phyloP scores from a whole-genome alignment of 2,888 invertebrate genomes.

The Cancer borealis region DNA sequence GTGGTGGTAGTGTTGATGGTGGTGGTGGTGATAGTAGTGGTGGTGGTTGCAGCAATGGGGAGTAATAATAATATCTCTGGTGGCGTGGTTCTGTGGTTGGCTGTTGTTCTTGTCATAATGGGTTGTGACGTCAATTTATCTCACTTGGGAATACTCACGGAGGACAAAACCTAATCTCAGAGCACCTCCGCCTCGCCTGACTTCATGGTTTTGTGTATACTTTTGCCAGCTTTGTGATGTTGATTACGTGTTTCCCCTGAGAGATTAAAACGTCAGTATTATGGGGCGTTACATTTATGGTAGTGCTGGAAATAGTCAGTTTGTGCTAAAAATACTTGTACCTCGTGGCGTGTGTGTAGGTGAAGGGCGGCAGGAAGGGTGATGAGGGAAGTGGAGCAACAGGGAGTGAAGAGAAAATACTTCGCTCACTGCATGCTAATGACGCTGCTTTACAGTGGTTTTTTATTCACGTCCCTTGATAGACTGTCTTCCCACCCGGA shows the following conservation, averaged over 20 bases:
- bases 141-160: neutral
- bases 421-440: neutral
- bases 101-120: conserved; percentile 6
- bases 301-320: neutral
- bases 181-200: neutral
- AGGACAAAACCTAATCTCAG: neutral
- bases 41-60: neutral
- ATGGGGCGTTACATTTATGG: neutral
- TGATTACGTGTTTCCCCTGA: neutral
- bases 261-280: conserved; percentile 20
- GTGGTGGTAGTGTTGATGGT: neutral
- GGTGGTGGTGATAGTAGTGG: neutral
- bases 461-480: neutral
- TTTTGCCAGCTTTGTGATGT: neutral
- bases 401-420: neutral
- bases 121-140: neutral
- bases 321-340: neutral
- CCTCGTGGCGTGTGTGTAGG: neutral
- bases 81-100: neutral
- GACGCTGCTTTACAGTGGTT: neutral
- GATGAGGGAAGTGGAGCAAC: neutral
- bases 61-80: conserved; percentile 5
- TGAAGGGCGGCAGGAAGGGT: neutral
- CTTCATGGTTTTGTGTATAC: neutral
- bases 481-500: neutral